Conservation (phyloP, 2,888 invertebrate genomes). For the Philonicus albiceps region DNA sequence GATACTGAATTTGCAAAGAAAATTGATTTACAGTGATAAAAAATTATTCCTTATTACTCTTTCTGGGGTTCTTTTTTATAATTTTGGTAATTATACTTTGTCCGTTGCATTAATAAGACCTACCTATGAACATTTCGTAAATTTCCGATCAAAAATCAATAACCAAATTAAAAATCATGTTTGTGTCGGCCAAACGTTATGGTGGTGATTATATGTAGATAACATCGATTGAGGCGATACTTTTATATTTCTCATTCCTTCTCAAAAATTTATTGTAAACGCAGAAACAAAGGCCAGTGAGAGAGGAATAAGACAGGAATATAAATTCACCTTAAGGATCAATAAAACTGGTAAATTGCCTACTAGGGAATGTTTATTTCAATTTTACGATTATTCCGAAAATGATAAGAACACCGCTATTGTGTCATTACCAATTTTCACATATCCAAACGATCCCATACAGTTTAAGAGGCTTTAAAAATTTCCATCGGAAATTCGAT, state of each 20-base stretch:
- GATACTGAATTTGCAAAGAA: neutral
- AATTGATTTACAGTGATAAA: neutral
- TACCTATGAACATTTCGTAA: neutral
- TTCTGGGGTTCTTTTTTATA: neutral
- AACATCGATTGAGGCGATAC: neutral
- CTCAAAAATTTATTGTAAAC: conserved; percentile 3
- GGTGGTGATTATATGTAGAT: neutral
- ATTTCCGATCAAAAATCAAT: neutral
- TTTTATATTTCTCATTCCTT: neutral
- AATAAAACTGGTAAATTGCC: conserved; percentile 10
- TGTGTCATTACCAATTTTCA: neutral
- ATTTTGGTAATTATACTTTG: too few species aligned
- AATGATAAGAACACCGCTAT: neutral
- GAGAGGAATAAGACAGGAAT: neutral
- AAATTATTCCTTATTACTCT: neutral
- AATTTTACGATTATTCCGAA: neutral
- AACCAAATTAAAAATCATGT: neutral
- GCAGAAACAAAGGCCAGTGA: neutral
- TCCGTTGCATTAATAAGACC: neutral
- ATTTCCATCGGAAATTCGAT: neutral
- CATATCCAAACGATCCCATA: neutral
- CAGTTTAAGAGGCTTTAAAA: neutral
- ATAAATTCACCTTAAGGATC: conserved; percentile 10
- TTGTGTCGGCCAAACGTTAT: neutral
- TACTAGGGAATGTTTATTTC: neutral